phyloP scores from a whole-genome alignment of 2,797 vertebrate genomes.

The Premnoplex brunnescens region DNA sequence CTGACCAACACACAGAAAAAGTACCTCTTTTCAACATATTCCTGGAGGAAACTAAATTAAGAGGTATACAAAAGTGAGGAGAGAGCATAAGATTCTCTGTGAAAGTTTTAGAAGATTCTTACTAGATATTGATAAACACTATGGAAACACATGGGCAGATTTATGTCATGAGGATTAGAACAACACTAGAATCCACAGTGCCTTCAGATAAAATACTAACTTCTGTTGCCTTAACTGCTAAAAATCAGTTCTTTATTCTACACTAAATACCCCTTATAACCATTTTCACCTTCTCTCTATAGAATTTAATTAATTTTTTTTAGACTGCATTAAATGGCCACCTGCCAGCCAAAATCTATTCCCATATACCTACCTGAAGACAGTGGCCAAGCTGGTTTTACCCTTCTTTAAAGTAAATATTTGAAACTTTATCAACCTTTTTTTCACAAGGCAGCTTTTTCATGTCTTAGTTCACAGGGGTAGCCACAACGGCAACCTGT shows the following conservation, averaged over 20 bases:
- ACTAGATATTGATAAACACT: background rate
- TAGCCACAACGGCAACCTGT: background rate
- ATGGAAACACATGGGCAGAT: background rate
- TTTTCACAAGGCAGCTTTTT: background rate
- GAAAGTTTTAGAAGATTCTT: background rate
- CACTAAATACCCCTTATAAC: background rate
- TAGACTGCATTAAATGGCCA: background rate
- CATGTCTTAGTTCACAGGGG: background rate
- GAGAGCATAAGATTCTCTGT: background rate
- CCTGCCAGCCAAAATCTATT: background rate
- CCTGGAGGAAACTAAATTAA: background rate
- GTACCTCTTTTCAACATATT: background rate
- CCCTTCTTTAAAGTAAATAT: background rate
- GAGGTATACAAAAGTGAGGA: background rate
- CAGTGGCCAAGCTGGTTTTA: background rate
- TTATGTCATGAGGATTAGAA: background rate
- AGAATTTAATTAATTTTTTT: background rate
- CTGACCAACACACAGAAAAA: background rate
- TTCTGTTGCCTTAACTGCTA: background rate
- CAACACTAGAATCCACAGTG: background rate
- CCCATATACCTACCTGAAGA: background rate
- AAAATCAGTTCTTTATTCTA: background rate
- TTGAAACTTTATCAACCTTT: background rate
- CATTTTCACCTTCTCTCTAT: background rate
- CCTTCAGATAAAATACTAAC: background rate